phyloP scores from a whole-genome alignment of 2,888 invertebrate genomes.

The Caenorhabditis imperialis region DNA sequence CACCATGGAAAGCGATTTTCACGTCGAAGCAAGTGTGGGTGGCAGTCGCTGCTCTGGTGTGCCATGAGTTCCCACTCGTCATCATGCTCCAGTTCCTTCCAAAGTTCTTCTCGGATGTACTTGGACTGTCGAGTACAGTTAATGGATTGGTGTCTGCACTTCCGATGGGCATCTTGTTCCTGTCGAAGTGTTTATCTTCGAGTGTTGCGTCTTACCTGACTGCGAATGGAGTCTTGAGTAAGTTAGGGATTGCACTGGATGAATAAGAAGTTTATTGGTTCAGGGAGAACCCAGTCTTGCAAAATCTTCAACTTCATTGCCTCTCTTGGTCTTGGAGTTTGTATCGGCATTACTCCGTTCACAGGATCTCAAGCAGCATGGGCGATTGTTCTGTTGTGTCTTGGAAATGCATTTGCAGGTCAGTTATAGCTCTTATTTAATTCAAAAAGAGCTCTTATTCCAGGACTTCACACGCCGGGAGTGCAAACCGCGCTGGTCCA shows the following conservation, averaged over 20 bases:
- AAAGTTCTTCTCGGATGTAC: conserved; percentile 72
- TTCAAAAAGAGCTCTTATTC: too few relatives aligned
- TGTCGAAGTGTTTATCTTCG: conserved; percentile 73
- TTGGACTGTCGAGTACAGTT: conserved; percentile 61
- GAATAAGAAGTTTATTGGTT: conserved; percentile 1
- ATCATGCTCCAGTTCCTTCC: conserved; percentile 75
- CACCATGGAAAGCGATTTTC: conserved; percentile 71
- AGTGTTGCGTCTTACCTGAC: conserved; percentile 70
- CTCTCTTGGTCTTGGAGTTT: conserved; percentile 74
- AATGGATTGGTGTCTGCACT: conserved; percentile 75
- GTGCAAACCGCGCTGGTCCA: conserved; percentile 77
- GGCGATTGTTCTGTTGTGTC: conserved; percentile 71
- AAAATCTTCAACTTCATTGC: conserved; percentile 69
- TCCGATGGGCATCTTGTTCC: conserved; percentile 71
- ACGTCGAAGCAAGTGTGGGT: conserved; percentile 69
- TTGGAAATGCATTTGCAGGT: conserved; percentile 77
- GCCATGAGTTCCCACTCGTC: conserved; percentile 77
- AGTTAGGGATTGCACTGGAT: not conserved
- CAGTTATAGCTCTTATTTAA: too few relatives aligned
- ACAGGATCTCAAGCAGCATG: conserved; percentile 58
- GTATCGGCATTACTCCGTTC: conserved; percentile 72
- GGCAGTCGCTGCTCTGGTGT: conserved; percentile 73
- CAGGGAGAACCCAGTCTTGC: conserved; percentile 61
- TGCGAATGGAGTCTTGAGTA: conserved; percentile 48
- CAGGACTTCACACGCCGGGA: conserved; percentile 76